phyloP scores from a whole-genome alignment of 2,113 vertebrate genomes.

The Atlantisia rogersi region DNA sequence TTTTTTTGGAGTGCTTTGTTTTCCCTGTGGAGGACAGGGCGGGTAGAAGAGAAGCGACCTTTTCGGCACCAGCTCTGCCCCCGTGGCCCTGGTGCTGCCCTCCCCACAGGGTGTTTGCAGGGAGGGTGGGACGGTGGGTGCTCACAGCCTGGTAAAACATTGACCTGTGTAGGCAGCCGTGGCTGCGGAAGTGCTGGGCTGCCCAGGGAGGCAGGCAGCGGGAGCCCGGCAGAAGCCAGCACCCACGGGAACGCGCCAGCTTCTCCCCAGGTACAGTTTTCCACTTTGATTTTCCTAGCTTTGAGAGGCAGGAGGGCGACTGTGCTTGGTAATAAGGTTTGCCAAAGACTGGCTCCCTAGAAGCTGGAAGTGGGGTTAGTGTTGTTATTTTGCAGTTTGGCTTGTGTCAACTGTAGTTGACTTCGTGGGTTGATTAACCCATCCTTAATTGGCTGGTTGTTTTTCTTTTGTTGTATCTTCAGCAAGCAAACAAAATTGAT shows the following conservation, averaged over 20 bases:
- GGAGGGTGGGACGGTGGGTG: slow-evolving; percentile 80
- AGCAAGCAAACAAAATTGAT: neutral
- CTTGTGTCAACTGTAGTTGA: neutral
- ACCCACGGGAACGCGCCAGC: neutral
- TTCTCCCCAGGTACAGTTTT: slow-evolving; percentile 64
- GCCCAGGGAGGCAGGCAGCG: slow-evolving; percentile 39
- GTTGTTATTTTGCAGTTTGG: neutral
- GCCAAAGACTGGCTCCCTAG: neutral
- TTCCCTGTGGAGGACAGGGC: neutral
- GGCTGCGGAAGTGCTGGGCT: slow-evolving; percentile 66
- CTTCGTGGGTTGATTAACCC: neutral
- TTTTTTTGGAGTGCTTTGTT: neutral
- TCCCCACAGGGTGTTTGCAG: slow-evolving; percentile 75
- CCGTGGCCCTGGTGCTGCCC: slow-evolving; percentile 60
- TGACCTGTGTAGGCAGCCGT: slow-evolving; percentile 72
- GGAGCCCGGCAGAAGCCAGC: neutral
- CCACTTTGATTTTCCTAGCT: slow-evolving; percentile 25
- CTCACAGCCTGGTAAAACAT: slow-evolving; percentile 82
- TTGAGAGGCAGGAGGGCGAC: neutral
- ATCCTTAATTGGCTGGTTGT: neutral
- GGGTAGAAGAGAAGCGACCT: neutral
- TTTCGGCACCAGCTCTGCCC: neutral
- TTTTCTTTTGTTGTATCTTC: neutral
- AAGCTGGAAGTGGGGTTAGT: neutral
- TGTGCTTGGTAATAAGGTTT: neutral